Percentiles rank a stretch among this genome's conserved stretches.
phyloP scores from a whole-genome alignment of 2,797 vertebrate species.

The Sternotherus odoratus region DNA sequence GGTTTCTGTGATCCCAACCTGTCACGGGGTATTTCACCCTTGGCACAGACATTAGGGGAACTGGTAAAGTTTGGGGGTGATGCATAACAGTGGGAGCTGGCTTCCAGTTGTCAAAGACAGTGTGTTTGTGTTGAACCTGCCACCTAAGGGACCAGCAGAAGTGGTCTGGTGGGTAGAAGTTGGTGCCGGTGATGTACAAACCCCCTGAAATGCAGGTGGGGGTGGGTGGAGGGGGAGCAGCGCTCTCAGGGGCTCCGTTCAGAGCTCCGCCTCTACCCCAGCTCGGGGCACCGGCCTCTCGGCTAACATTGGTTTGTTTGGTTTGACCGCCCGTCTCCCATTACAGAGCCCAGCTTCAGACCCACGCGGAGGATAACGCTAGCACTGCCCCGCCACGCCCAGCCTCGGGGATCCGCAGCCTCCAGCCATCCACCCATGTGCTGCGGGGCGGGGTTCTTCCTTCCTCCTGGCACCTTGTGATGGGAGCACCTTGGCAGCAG shows the following conservation, averaged over 20 bases:
- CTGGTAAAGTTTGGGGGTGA: too few species aligned
- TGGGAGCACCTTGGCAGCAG: neutral
- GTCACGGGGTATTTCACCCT: too few species aligned
- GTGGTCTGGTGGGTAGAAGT: neutral
- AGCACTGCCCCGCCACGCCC: accelerated
- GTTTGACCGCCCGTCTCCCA: neutral
- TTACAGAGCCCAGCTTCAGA: neutral
- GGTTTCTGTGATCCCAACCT: too few species aligned
- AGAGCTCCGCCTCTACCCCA: neutral
- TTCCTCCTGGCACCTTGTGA: neutral
- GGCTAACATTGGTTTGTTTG: neutral
- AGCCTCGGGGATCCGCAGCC: neutral
- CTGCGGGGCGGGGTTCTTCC: neutral
- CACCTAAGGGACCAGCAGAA: neutral
- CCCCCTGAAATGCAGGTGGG: neutral
- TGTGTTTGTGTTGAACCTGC: neutral
- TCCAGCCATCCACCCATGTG: neutral
- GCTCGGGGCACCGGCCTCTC: neutral
- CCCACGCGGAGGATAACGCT: neutral
- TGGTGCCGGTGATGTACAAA: accelerated
- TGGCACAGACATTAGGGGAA: too few species aligned
- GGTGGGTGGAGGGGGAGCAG: neutral
- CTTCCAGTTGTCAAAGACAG: too few species aligned
- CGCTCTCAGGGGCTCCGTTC: neutral
- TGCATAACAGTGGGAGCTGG: neutral